Evolutionary conservation across 2,888 invertebrate genomes (phyloP), one percentile per base, ranked within the genome.

Genomic region (Cerceris ruficornis): DNA sequence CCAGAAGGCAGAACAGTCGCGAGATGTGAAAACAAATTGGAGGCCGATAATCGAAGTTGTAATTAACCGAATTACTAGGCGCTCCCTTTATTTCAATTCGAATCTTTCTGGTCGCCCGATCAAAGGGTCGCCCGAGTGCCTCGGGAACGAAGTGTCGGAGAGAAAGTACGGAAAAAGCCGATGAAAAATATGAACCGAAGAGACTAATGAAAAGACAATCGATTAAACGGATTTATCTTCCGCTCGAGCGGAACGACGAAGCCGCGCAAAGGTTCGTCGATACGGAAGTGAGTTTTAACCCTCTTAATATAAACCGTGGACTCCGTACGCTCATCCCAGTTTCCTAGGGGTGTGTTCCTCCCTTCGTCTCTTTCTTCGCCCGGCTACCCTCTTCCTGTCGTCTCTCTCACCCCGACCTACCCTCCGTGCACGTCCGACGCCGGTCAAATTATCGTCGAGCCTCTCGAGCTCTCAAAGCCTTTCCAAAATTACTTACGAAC

Each of bases 401-500:
- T 58, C 61, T 14, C 13, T 60, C 55, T 13, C 58, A 17, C 52
- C 80, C 14, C 59, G 76, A 81, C 71, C 75, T 69, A 72, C 64
- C 69, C 68, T 70, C 54, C 61, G 57, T 60, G 61, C 58, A 69
- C 49, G 59, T 43, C 67, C 59, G 46, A 72, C 66, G 66, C 65
- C 64, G 66, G 60, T 70, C 73, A 69, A 72, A 76, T 76, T 76
- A 76, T 76, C 76, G 64, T 59, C 65, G 28, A 43, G 61, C 57
- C 49, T 68, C 76, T 62, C 69, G 43, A 42, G 59, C 58, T 66
- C 76, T 74, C 82, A 70, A 74, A 82, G 75, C 69, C 68, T 65
- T 77, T 68, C 72, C 64, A 78, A 78, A 83, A 83, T 83, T 82
- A 83, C 77, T 82, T 77, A 77, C 46, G 17, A 76, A 74, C 81